Evolutionary conservation across 2,113 vertebrate species (phyloP).

Genomic region (Oenanthe melanoleuca): DNA sequence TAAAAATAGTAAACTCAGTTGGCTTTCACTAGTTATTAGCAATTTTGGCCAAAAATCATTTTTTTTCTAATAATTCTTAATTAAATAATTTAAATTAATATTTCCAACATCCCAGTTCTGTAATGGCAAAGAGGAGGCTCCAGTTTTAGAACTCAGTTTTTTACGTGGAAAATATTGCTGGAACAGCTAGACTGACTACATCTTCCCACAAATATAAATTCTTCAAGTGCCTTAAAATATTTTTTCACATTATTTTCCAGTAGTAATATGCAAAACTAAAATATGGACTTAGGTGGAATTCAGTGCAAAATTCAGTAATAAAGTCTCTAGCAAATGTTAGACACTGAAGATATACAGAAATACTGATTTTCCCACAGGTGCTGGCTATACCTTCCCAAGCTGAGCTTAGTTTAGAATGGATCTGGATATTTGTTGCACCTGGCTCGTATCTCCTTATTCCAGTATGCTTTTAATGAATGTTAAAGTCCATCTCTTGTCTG

Average conservation of each 20-base stretch:
- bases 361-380: not conserved
- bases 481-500: not conserved
- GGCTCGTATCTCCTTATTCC: not conserved
- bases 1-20: not conserved
- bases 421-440: not conserved
- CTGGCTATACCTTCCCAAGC: not conserved
- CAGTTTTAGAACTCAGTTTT: not conserved
- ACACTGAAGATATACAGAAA: not conserved
- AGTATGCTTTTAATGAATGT: not conserved
- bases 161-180: not conserved
- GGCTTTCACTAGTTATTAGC: not conserved
- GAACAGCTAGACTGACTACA: not conserved
- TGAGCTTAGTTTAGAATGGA: not conserved
- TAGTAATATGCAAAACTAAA: not conserved
- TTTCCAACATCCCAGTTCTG: not conserved
- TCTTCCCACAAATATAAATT: not conserved
- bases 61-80: not conserved
- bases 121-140: not conserved
- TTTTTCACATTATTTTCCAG: not conserved
- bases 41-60: not conserved
- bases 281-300: not conserved
- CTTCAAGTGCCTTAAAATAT: not conserved
- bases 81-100: not conserved
- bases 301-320: not conserved
- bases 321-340: not conserved